Conservation (phyloP, 2,797 vertebrate species). For the Chrysocyon brachyurus region DNA sequence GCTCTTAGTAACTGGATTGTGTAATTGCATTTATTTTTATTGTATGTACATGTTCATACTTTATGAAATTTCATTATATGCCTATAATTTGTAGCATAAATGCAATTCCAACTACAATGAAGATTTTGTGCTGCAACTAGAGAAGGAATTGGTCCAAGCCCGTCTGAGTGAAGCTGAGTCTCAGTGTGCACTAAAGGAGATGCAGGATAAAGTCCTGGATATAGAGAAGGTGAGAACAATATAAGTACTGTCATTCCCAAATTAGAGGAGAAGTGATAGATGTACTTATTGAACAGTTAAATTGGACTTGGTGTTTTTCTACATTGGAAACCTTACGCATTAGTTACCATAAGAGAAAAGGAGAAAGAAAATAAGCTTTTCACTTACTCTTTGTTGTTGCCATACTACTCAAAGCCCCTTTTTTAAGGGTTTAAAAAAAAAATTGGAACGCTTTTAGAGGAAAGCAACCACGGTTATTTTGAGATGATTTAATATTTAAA, state of each 20-base stretch:
- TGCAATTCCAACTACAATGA: slow-evolving; percentile 94
- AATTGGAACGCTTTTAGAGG: neutral
- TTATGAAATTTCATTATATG: slow-evolving; percentile 77
- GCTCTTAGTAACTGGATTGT: slow-evolving; percentile 1
- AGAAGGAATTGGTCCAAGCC: slow-evolving; percentile 97
- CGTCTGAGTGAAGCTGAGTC: slow-evolving; percentile 98
- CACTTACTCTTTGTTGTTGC: slow-evolving; percentile 43
- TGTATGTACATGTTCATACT: slow-evolving; percentile 42
- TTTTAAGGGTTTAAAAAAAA: slow-evolving; percentile 20
- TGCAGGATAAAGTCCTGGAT: slow-evolving; percentile 99
- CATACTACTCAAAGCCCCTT: neutral
- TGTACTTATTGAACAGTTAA: neutral
- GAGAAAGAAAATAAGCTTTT: neutral
- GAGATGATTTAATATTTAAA: slow-evolving; percentile 15
- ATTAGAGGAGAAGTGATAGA: neutral
- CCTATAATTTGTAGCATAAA: slow-evolving; percentile 92
- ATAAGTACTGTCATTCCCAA: neutral
- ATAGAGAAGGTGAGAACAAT: slow-evolving; percentile 94
- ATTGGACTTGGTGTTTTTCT: neutral
- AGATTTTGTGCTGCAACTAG: slow-evolving; percentile 97
- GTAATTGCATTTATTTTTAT: slow-evolving; percentile 61
- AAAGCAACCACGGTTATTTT: slow-evolving; percentile 34
- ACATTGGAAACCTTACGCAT: neutral
- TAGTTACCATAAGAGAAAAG: neutral
- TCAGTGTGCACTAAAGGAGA: slow-evolving; percentile 97